These are phyloP conservation scores for Lutjanus argentimaculatus DNA, from an alignment of 2,797 vertebrate species.

Conservation along the genomic window DNA sequence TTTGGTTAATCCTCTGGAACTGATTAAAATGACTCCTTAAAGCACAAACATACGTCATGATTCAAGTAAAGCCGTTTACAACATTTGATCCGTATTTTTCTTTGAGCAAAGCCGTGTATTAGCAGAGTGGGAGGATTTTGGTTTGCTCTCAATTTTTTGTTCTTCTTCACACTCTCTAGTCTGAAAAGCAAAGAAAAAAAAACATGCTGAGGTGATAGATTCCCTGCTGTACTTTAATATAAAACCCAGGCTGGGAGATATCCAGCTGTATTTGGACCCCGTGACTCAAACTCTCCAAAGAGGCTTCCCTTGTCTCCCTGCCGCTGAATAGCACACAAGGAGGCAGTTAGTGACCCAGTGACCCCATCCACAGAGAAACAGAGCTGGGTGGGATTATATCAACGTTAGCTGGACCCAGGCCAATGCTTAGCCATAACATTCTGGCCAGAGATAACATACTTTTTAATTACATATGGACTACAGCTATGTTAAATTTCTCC, in stretches of 20 bases:
- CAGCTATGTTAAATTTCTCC: conserved; percentile 86
- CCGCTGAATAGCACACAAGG: conserved; percentile 81
- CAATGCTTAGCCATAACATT: conserved; percentile 89
- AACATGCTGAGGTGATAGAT: conserved; percentile 33
- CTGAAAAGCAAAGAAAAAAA: conserved; percentile 16
- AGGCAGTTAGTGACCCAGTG: conserved; percentile 91
- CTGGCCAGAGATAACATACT: conserved; percentile 89
- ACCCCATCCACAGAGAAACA: conserved; percentile 86
- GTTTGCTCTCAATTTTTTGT: conserved; percentile 19
- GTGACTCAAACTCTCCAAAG: conserved; percentile 74
- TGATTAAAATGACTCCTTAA: conserved; percentile 52
- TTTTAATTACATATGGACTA: conserved; percentile 90
- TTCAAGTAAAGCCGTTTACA: conserved; percentile 39
- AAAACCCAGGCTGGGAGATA: conserved; percentile 46
- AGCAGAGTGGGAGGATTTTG: conserved; percentile 29
- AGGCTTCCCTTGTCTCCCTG: conserved; percentile 84
- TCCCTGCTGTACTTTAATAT: conserved; percentile 39
- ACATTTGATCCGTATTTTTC: conserved; percentile 41
- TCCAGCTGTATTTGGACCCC: conserved; percentile 65
- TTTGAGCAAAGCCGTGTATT: conserved; percentile 22
- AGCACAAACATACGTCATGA: conserved; percentile 41
- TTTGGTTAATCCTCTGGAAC: conserved; percentile 55
- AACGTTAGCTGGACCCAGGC: conserved; percentile 85
- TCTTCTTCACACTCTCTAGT: conserved; percentile 17
- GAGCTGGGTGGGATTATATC: conserved; percentile 90